Evolutionary conservation across 2,113 vertebrate genomes (phyloP).

Genomic region (Hemibates koningsi): DNA sequence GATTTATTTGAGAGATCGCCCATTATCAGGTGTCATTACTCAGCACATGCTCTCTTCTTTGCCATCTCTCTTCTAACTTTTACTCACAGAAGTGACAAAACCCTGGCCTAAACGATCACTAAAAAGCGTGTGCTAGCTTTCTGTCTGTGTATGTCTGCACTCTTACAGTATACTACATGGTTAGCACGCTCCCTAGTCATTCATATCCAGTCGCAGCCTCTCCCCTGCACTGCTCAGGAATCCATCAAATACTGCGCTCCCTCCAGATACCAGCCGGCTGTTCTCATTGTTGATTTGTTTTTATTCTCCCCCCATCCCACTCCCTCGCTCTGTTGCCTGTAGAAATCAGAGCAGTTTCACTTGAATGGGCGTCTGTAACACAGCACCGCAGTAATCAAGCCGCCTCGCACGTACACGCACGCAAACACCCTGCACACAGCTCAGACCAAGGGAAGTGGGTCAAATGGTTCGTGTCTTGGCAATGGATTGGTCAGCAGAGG

Average conservation of each 20-base stretch:
- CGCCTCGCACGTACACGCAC: background rate
- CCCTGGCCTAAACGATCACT: background rate
- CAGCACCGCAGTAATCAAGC: constrained; percentile 1
- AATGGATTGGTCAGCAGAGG: constrained; percentile 22
- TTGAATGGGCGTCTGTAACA: constrained; percentile 26
- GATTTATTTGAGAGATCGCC: background rate
- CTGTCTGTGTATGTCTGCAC: background rate
- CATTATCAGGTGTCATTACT: background rate
- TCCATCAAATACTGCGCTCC: background rate
- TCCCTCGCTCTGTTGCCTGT: background rate
- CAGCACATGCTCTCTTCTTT: background rate
- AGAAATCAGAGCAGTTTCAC: constrained; percentile 30
- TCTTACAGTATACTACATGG: background rate
- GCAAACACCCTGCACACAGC: background rate
- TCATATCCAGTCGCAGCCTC: background rate
- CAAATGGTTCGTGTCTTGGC: constrained; percentile 36
- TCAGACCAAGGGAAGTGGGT: constrained; percentile 38
- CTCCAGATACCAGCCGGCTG: background rate
- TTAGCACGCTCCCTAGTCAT: background rate
- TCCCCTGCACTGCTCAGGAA: background rate
- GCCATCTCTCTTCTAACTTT: background rate
- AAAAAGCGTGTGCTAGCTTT: background rate
- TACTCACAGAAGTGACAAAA: background rate
- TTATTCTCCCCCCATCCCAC: background rate
- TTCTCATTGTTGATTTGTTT: constrained; percentile 24